Conservation (phyloP, 2,113 vertebrate species). For the Sinocyclocheilus rhinocerous region DNA sequence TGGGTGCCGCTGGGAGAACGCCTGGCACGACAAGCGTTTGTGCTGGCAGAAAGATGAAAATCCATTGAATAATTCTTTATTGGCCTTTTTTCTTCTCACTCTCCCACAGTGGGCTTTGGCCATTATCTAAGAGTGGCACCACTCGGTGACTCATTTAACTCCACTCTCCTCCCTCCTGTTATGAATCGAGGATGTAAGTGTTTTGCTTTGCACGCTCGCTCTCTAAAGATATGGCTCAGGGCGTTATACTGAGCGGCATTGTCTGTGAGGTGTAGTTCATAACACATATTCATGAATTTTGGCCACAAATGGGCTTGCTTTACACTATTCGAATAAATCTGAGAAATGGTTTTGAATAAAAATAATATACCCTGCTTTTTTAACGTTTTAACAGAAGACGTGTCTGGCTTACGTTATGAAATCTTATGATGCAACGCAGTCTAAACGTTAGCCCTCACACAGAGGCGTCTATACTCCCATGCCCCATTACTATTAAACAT, state of each 20-base stretch:
- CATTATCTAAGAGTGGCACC: constrained; percentile 58
- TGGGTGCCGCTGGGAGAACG: constrained; percentile 55
- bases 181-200: constrained; percentile 3
- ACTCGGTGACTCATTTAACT: constrained; percentile 43
- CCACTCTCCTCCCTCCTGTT: constrained; percentile 34
- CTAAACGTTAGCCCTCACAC: neutral
- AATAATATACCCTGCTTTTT: neutral
- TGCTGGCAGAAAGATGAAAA: constrained; percentile 59
- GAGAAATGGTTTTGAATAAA: constrained; percentile 14
- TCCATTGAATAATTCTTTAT: constrained; percentile 65
- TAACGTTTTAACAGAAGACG: constrained; percentile 27
- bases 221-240: constrained; percentile 38
- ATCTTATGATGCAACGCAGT: constrained; percentile 16
- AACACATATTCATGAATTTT: constrained; percentile 39
- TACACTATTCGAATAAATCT: constrained; percentile 6
- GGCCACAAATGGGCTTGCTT: constrained; percentile 25
- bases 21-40: constrained; percentile 55
- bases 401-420: constrained; percentile 21
- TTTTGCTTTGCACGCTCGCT: neutral
- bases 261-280: constrained; percentile 38
- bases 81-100: constrained; percentile 57
- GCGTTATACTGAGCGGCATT: constrained; percentile 8
- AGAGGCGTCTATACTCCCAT: neutral
- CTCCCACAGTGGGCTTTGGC: constrained; percentile 54
- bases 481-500: constrained; percentile 18